Evolutionary conservation across 2,113 vertebrate species (phyloP), one percentile per base, ranked within the genome.

Genomic region (Chamaea fasciata): DNA sequence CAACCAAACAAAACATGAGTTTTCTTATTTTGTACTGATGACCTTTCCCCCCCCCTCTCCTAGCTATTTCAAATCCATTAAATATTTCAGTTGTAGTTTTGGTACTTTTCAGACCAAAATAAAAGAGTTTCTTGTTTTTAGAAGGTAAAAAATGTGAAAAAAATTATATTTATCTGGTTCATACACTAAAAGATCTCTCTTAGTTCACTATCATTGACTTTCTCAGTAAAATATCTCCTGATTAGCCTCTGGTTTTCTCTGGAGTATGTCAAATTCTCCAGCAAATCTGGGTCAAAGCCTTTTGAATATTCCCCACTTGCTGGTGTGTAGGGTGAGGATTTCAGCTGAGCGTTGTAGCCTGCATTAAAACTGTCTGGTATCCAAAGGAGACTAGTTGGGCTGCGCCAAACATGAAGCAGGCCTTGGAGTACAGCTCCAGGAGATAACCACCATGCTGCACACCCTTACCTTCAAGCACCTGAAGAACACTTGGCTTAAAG

Each of bases 401-500:
- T 56, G 39, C 0, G 0, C 30, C n/a, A n/a, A 56, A n/a, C 15
- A 37, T 33, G 24, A 13, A 26, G 44, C 26, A 52, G 4, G 20
- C 33, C 63, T 73, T 37, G 44, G 70, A 56, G 22, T 8, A 15
- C 22, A 35, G 20, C 52, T 68, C 46, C 59, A 50, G 68, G 37
- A 49, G 46, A 52, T 23, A 49, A 52, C 0, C 1, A 24, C 42
- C 5, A 3, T 22, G 15, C 22, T 50, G 68, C 68, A 65, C 10
- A 26, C 3, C 11, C 30, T 71, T 55, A 37, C 44, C 57, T 94
- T 84, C 57, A 35, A 64, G 65, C 15, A 78, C 31, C 1, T 68
- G 39, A 76, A 70, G 60, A 87, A 44, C 44, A 35, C 39, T 62
- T 86, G 55, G 13, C 23, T 42, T 71, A 53, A 39, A 85, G 17